Conservation (phyloP, 1,140 invertebrate species). For the Drosophila kepulauana region DNA sequence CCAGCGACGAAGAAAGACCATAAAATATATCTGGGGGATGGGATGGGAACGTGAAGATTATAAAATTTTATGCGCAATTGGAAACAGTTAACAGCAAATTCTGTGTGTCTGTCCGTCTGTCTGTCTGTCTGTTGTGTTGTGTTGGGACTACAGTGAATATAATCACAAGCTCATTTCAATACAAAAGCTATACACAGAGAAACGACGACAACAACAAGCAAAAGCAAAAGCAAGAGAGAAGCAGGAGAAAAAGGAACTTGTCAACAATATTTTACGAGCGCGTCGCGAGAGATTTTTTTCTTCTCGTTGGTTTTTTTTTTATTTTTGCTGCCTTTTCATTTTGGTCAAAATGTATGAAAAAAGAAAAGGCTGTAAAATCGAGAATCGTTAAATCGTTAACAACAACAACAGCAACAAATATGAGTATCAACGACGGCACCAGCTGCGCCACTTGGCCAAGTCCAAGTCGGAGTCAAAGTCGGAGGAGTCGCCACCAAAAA, state of each 20-base stretch:
- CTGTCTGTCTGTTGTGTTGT: neutral
- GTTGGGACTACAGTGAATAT: slow-evolving; percentile 35
- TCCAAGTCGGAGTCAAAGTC: neutral
- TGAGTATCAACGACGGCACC: slow-evolving; percentile 46
- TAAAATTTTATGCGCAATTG: slow-evolving; percentile 82
- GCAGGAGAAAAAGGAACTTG: slow-evolving; percentile 65
- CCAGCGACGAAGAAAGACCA: slow-evolving; percentile 27
- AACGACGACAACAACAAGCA: neutral
- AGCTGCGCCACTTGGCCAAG: slow-evolving; percentile 59
- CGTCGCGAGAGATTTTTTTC: slow-evolving; percentile 43
- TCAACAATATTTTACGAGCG: slow-evolving; percentile 81
- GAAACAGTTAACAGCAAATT: slow-evolving; percentile 81
- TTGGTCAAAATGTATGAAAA: slow-evolving; percentile 38
- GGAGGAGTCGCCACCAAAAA: slow-evolving; percentile 26
- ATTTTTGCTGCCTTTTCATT: slow-evolving; percentile 13
- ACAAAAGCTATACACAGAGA: slow-evolving; percentile 52
- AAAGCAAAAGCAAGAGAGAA: neutral
- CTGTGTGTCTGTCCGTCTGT: slow-evolving; percentile 24
- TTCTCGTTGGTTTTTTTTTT: slow-evolving; percentile 14
- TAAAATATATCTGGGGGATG: slow-evolving; percentile 34
- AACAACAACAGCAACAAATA: slow-evolving; percentile 20
- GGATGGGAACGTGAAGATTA: slow-evolving; percentile 63
- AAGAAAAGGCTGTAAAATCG: slow-evolving; percentile 56
- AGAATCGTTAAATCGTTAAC: slow-evolving; percentile 56
- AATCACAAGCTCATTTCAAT: slow-evolving; percentile 79